A percentile compares a stretch with the other conserved stretches of the same genome.
phyloP scores from a whole-genome alignment of 2,113 vertebrate genomes.

The Poeciliopsis occidentalis region DNA sequence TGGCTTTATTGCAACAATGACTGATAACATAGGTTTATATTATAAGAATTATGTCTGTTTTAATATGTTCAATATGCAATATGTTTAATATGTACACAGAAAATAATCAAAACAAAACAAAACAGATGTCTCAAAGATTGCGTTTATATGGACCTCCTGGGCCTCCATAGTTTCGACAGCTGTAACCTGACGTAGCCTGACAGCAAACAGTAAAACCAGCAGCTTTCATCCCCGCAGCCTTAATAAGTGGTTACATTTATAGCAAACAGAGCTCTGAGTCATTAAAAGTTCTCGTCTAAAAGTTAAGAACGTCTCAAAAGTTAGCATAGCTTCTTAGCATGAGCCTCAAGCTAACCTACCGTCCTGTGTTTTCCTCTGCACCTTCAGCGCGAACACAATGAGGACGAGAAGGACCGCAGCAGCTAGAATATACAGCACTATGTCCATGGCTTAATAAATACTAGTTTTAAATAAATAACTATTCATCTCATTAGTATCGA shows the following conservation, averaged over 20 bases:
- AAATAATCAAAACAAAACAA: background rate
- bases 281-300: fast-evolving
- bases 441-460: constrained; percentile 71
- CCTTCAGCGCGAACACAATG: constrained; percentile 81
- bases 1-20: background rate
- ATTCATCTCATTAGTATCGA: background rate
- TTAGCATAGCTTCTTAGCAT: background rate
- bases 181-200: background rate
- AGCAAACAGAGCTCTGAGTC: background rate
- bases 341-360: constrained; percentile 70
- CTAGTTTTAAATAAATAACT: fast-evolving
- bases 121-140: background rate
- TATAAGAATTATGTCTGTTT: background rate
- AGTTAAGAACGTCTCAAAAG: background rate
- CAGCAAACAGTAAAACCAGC: background rate
- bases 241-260: background rate
- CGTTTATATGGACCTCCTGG: background rate
- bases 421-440: constrained; percentile 72
- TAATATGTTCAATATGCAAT: no score
- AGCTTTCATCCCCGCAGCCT: background rate
- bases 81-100: background rate
- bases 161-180: background rate
- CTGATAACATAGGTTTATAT: background rate
- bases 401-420: constrained; percentile 80
- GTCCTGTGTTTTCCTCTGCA: constrained; percentile 71